These are phyloP conservation scores for Watsonalla binaria DNA, from an alignment of 2,888 invertebrate genomes.

Conservation along the genomic window DNA sequence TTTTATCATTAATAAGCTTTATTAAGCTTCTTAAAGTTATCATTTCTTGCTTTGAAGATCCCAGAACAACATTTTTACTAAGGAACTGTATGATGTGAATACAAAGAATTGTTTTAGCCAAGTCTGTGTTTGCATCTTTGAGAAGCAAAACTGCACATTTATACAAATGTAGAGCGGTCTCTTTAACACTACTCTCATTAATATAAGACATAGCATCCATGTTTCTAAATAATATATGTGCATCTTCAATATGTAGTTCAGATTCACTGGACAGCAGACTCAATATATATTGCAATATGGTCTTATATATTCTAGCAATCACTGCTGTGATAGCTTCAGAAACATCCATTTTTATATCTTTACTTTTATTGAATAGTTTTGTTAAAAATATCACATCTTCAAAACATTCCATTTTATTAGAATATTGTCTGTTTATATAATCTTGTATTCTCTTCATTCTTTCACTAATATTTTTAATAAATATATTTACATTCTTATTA, in stretches of 20 bases:
- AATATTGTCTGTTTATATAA: constrained; percentile 47
- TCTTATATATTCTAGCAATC: constrained; percentile 32
- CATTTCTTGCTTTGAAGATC: constrained; percentile 36
- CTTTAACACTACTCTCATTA: constrained; percentile 21
- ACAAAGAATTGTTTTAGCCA: constrained; percentile 44
- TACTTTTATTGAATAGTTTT: constrained; percentile 34
- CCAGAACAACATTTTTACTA: constrained; percentile 23
- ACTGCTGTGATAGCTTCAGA: constrained; percentile 19
- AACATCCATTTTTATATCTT: constrained; percentile 8
- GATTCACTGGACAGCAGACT: constrained; percentile 39
- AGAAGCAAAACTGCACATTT: constrained; percentile 40
- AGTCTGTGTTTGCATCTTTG: constrained; percentile 28
- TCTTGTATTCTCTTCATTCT: constrained; percentile 39
- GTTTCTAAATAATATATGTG: constrained; percentile 30
- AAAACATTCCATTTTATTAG: constrained; percentile 43
- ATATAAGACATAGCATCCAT: constrained; percentile 20
- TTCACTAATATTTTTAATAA: constrained; percentile 32
- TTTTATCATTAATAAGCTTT: constrained; percentile 24
- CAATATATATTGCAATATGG: constrained; percentile 38
- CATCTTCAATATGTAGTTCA: constrained; percentile 33
- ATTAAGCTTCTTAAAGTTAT: constrained; percentile 33
- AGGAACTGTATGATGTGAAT: constrained; percentile 41
- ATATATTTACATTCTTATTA: constrained; percentile 27
- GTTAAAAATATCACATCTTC: constrained; percentile 43
- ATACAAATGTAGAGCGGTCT: constrained; percentile 39